Evolutionary conservation across 2,797 vertebrate genomes (phyloP).

Genomic region (Parauchenoglanis ngamensis): DNA sequence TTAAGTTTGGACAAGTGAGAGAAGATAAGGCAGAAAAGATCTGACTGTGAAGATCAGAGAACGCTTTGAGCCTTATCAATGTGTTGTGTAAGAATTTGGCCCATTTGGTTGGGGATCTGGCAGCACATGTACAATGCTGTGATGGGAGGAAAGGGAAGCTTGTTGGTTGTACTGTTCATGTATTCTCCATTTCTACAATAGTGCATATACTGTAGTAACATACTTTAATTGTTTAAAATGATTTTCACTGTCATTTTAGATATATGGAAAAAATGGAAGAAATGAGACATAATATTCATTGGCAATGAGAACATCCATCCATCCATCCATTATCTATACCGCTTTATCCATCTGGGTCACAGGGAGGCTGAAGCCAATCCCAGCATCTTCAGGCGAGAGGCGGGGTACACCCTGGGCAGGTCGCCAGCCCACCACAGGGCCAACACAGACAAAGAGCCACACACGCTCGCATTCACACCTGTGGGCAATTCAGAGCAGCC

Average conservation of each 20-base stretch:
- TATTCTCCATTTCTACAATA: not conserved
- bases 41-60: conserved; percentile 37
- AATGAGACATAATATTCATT: not conserved
- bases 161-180: conserved; percentile 52
- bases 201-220: not conserved
- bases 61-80: conserved; percentile 65
- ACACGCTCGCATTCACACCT: no score
- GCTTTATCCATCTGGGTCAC: no score
- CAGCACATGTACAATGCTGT: conserved; percentile 67
- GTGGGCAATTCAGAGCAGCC: no score
- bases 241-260: not conserved
- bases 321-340: no score
- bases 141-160: conserved; percentile 58
- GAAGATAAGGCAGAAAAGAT: conserved; percentile 42
- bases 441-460: no score
- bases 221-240: not conserved
- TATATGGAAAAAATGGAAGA: not conserved
- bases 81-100: conserved; percentile 67
- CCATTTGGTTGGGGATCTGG: conserved; percentile 64
- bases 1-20: conserved; percentile 15
- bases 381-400: no score
- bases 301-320: not conserved
- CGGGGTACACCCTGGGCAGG: no score
- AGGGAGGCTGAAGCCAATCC: no score
- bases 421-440: no score